A percentile compares a stretch with the other conserved stretches of the same genome.
phyloP scores from a whole-genome alignment of 1,140 invertebrate species.

The Anoplophora glabripennis region DNA sequence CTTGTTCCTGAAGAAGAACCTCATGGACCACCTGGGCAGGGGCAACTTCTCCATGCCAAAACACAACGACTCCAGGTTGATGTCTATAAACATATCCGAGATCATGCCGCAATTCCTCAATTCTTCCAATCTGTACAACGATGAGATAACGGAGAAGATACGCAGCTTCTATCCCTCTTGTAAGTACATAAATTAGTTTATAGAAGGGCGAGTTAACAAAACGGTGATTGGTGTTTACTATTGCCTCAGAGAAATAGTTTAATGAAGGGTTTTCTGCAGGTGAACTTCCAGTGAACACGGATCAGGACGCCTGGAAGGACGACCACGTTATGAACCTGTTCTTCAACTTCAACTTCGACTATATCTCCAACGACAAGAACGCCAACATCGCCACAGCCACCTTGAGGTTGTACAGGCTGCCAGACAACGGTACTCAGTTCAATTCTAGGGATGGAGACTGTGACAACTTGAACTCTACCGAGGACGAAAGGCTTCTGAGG shows the following conservation, averaged over 20 bases:
- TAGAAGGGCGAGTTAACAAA: too few species aligned
- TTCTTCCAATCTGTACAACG: constrained; percentile 15
- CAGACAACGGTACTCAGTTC: constrained; percentile 47
- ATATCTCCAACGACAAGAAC: constrained; percentile 48
- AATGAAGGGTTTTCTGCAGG: constrained; percentile 43
- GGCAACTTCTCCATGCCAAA: too few species aligned
- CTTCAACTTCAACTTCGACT: constrained; percentile 52
- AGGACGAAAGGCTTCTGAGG: constrained; percentile 58
- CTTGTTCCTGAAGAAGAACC: too few species aligned
- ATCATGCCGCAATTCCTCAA: not conserved
- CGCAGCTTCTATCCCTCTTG: constrained; percentile 43
- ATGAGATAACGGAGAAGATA: constrained; percentile 40
- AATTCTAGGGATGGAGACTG: constrained; percentile 28
- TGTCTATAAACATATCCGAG: too few species aligned
- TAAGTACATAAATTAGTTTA: constrained; percentile 30
- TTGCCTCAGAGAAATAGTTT: too few species aligned
- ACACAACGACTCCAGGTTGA: too few species aligned
- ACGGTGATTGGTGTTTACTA: too few species aligned
- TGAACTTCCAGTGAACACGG: constrained; percentile 55
- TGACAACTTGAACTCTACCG: constrained; percentile 40
- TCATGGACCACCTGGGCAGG: too few species aligned
- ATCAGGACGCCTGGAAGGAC: constrained; percentile 55
- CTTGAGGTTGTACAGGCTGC: constrained; percentile 55
- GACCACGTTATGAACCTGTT: constrained; percentile 56
- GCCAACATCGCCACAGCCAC: constrained; percentile 54